These are phyloP conservation scores for Acrocephalus arundinaceus DNA, from an alignment of 2,113 vertebrate species.

Conservation along the genomic window DNA sequence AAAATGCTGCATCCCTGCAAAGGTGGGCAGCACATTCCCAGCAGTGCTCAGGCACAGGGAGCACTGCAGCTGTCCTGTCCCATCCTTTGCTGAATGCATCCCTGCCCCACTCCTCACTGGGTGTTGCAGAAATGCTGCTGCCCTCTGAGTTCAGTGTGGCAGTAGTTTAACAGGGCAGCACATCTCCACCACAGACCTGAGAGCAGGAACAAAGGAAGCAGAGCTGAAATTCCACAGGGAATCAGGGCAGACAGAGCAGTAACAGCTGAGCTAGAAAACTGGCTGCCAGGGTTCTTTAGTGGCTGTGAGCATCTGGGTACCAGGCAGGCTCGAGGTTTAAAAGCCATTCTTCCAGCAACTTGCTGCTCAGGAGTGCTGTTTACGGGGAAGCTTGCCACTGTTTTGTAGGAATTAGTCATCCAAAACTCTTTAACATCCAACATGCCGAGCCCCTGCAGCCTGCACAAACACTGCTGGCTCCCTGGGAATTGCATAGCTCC, in stretches of 20 bases:
- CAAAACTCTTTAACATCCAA: not conserved
- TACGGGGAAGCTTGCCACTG: not conserved
- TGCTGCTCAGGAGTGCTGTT: not conserved
- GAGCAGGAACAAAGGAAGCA: not conserved
- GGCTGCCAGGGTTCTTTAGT: not conserved
- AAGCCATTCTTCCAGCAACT: slow-evolving; percentile 5
- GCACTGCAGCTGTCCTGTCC: not conserved
- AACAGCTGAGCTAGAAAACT: not conserved
- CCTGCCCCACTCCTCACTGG: not conserved
- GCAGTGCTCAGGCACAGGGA: not conserved
- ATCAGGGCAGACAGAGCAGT: not conserved
- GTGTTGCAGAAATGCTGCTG: not conserved
- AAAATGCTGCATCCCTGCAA: not conserved
- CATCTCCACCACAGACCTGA: not conserved
- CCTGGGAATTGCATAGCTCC: not conserved
- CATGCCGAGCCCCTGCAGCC: not conserved
- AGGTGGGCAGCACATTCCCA: not conserved
- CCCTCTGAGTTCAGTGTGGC: not conserved
- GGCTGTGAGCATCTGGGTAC: not conserved
- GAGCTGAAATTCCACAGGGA: not conserved
- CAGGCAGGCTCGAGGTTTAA: not conserved
- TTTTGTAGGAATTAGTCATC: slow-evolving; percentile 35
- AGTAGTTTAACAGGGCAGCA: not conserved
- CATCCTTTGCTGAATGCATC: not conserved
- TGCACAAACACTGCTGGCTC: not conserved